A percentile compares a stretch with the other conserved stretches of the same genome.
These are phyloP conservation scores for Aythya fuligula DNA, from an alignment of 2,797 vertebrate genomes.

Conservation along the genomic window DNA sequence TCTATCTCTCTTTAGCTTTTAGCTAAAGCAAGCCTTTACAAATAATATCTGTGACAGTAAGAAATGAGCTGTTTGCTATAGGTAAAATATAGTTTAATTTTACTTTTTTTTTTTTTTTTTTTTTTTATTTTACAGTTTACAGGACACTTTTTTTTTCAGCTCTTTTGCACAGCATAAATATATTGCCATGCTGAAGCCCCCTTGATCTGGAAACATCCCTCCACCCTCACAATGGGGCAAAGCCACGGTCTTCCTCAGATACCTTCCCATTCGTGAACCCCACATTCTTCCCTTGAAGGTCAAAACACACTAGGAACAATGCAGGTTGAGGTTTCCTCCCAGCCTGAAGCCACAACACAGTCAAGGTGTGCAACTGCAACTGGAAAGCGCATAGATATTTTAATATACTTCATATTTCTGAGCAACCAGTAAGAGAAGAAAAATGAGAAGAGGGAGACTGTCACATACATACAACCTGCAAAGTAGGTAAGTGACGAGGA, in stretches of 20 bases:
- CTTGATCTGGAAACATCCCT: background rate
- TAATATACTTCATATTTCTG: background rate
- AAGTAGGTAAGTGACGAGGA: background rate
- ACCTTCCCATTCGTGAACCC: background rate
- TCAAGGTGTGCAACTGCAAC: background rate
- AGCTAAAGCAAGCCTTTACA: background rate
- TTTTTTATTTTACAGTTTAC: no score
- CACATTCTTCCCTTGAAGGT: background rate
- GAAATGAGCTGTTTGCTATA: background rate
- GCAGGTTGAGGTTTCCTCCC: background rate
- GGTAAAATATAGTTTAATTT: background rate
- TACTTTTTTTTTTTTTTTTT: no score
- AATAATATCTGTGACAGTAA: background rate
- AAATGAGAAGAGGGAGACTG: background rate
- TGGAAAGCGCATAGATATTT: background rate
- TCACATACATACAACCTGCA: background rate
- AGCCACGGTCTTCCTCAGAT: background rate
- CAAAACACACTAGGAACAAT: background rate
- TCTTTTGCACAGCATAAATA: background rate
- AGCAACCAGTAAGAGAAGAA: background rate
- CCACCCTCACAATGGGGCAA: background rate
- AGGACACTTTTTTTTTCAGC: background rate
- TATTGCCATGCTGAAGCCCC: accelerated
- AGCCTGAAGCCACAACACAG: background rate
- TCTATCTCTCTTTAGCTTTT: background rate